phyloP scores from a whole-genome alignment of 2,113 vertebrate genomes.

The Probosciger aterrimus region DNA sequence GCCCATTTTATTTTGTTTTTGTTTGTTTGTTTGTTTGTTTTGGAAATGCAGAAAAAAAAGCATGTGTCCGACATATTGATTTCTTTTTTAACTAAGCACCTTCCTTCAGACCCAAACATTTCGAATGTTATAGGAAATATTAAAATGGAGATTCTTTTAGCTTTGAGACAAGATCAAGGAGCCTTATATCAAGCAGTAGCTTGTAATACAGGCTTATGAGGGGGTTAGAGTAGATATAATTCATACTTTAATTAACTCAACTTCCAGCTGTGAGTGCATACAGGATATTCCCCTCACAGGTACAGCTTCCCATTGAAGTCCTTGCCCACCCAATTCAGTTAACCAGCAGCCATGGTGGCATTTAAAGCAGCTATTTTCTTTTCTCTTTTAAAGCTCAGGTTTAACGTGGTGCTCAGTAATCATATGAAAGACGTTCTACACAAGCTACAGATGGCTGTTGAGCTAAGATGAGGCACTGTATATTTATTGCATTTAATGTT shows the following conservation, averaged over 20 bases:
- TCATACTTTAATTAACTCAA: conserved; percentile 21
- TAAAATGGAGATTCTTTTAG: not conserved
- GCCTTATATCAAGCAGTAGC: not conserved
- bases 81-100: not conserved
- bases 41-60: not conserved
- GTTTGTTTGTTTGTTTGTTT: not conserved
- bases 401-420: not conserved
- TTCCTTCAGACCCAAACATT: not conserved
- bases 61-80: fast-evolving
- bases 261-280: conserved; percentile 20
- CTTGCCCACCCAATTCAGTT: not conserved
- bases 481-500: not conserved
- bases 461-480: not conserved
- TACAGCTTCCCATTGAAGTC: not conserved
- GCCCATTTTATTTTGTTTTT: not conserved
- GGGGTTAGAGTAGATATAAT: not conserved
- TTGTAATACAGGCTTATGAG: conserved; percentile 11
- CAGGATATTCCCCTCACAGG: not conserved
- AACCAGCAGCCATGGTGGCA: not conserved
- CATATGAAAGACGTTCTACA: not conserved
- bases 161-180: conserved; percentile 27
- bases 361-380: not conserved
- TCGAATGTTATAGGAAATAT: not conserved
- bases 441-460: not conserved
- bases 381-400: not conserved